A percentile compares a stretch with the other conserved stretches of the same genome.
Conservation (phyloP, 2,113 vertebrate genomes). For the Caranx ignobilis region DNA sequence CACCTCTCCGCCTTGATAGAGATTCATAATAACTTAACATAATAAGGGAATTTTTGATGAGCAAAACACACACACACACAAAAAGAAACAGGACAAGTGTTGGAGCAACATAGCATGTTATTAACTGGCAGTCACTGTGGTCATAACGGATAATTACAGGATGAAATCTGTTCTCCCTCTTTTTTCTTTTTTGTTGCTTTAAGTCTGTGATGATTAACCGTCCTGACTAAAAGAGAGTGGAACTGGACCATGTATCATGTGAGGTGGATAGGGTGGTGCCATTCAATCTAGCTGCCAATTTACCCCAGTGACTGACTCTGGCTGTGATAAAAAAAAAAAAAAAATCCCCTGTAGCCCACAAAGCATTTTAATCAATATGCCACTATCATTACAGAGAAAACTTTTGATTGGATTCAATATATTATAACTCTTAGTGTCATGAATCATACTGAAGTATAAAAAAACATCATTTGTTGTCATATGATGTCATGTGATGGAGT, state of each 20-base stretch:
- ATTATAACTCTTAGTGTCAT: not conserved
- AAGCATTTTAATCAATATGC: not conserved
- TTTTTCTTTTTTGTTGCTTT: not conserved
- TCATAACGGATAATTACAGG: not conserved
- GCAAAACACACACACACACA: conserved; percentile 8
- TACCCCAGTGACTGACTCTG: not conserved
- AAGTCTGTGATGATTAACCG: not conserved
- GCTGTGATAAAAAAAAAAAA: conserved; percentile 9
- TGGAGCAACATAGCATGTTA: not conserved
- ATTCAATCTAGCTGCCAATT: not conserved
- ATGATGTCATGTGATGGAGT: not conserved
- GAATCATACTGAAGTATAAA: not conserved
- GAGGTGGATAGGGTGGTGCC: not conserved
- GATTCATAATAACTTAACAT: not conserved
- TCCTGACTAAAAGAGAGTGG: not conserved
- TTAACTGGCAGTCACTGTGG: not conserved
- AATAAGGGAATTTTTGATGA: not conserved
- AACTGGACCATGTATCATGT: not conserved
- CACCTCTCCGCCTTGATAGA: conserved; percentile 20
- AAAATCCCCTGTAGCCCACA: not conserved
- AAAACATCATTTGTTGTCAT: not conserved
- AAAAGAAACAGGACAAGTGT: not conserved
- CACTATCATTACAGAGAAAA: not conserved
- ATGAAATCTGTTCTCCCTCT: not conserved
- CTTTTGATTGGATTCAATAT: not conserved